phyloP scores from a whole-genome alignment of 2,797 vertebrate species.

The Girardinus metallicus region DNA sequence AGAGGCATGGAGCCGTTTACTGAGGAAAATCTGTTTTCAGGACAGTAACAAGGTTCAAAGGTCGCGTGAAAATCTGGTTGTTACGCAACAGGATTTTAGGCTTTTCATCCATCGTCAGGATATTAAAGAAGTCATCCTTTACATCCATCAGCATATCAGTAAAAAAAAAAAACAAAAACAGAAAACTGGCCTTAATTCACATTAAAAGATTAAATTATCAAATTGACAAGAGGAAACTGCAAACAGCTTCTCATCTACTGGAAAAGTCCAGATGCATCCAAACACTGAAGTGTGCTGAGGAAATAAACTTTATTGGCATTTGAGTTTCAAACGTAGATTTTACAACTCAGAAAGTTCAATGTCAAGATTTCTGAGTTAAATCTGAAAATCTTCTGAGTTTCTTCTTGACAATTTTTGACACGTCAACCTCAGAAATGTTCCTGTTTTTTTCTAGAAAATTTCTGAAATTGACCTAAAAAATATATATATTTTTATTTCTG shows the following conservation, averaged over 20 bases:
- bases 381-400: too few species aligned
- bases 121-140: constrained; percentile 52
- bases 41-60: constrained; percentile 31
- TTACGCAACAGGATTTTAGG: constrained; percentile 72
- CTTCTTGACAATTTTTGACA: too few species aligned
- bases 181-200: constrained; percentile 14
- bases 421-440: too few species aligned
- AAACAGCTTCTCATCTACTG: not conserved
- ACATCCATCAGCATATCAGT: constrained; percentile 55
- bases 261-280: not conserved
- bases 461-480: too few species aligned
- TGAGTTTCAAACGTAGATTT: too few species aligned
- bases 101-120: constrained; percentile 62
- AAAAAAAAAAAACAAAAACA: too few species aligned
- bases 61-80: constrained; percentile 42
- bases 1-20: not conserved
- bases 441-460: too few species aligned
- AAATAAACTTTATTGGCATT: too few species aligned
- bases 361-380: too few species aligned
- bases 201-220: not conserved
- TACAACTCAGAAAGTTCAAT: too few species aligned
- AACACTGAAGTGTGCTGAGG: too few species aligned
- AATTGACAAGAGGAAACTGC: not conserved
- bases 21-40: constrained; percentile 15
- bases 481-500: too few species aligned